Conservation (phyloP, 2,888 invertebrate genomes). For the Campaea margaritaria region DNA sequence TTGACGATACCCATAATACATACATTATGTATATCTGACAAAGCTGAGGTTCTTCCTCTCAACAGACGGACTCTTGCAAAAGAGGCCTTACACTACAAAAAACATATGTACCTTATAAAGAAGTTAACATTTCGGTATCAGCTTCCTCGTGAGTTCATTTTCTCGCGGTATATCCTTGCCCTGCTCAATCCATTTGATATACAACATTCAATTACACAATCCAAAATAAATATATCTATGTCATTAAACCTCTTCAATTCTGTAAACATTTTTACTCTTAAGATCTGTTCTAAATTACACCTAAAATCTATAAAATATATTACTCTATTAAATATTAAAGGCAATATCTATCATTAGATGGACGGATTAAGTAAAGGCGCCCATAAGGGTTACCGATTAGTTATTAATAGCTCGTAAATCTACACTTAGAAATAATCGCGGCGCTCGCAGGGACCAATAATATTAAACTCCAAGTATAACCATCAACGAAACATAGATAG, state of each 20-base stretch:
- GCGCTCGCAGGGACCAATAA: slow-evolving; percentile 71
- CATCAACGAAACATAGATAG: slow-evolving; percentile 80
- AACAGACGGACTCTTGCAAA: too few relatives aligned
- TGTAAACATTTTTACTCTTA: slow-evolving; percentile 74
- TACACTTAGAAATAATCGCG: slow-evolving; percentile 68
- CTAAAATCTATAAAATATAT: slow-evolving; percentile 84
- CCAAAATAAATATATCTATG: slow-evolving; percentile 67
- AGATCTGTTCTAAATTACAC: slow-evolving; percentile 73
- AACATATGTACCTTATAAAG: too few relatives aligned
- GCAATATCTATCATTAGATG: slow-evolving; percentile 85
- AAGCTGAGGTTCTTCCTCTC: too few relatives aligned
- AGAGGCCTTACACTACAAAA: too few relatives aligned
- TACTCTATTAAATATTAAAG: slow-evolving; percentile 85
- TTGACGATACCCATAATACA: too few relatives aligned
- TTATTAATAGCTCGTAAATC: slow-evolving; percentile 77
- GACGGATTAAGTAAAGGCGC: slow-evolving; percentile 85
- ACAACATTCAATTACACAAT: slow-evolving; percentile 39
- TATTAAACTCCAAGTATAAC: slow-evolving; percentile 63
- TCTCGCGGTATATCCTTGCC: neutral
- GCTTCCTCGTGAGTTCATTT: neutral
- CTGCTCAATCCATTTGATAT: slow-evolving; percentile 12
- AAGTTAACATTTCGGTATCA: neutral
- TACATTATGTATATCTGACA: too few relatives aligned
- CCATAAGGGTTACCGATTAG: slow-evolving; percentile 83
- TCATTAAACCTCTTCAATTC: slow-evolving; percentile 75